Percentiles rank a stretch among this genome's conserved stretches.
Conservation (phyloP, 1,140 invertebrate genomes). For the Eupeodes corollae region DNA sequence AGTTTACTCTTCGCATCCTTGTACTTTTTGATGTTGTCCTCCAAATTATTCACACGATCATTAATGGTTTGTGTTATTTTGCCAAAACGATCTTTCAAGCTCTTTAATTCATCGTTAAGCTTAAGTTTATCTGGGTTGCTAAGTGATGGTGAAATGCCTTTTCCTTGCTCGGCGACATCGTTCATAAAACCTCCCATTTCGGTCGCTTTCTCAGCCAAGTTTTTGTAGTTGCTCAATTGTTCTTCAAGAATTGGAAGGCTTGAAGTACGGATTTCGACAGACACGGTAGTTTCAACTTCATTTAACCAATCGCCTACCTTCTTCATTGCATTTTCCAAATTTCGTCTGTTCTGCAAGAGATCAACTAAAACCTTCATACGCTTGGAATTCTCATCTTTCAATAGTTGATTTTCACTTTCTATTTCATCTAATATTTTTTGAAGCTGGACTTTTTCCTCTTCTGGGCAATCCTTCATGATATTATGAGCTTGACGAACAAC, state of each 20-base stretch:
- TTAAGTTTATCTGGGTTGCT: conserved; percentile 73
- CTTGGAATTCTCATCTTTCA: conserved; percentile 59
- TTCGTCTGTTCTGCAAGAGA: conserved; percentile 59
- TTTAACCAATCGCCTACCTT: conserved; percentile 75
- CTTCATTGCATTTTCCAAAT: conserved; percentile 69
- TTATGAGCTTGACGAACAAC: conserved; percentile 62
- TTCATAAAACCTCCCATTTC: conserved; percentile 57
- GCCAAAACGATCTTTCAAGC: conserved; percentile 62
- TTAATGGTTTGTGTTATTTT: conserved; percentile 61
- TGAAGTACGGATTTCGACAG: conserved; percentile 62
- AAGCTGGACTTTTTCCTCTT: conserved; percentile 52
- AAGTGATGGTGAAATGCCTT: conserved; percentile 65
- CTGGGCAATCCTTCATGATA: conserved; percentile 69
- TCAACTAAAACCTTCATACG: conserved; percentile 61
- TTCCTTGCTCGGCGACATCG: conserved; percentile 64
- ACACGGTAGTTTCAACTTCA: conserved; percentile 73
- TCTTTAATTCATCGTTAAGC: conserved; percentile 64
- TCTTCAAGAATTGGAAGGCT: conserved; percentile 72
- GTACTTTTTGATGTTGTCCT: conserved; percentile 64
- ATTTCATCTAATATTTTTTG: conserved; percentile 56
- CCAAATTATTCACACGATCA: conserved; percentile 58
- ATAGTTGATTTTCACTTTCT: conserved; percentile 53
- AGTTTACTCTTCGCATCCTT: conserved; percentile 65
- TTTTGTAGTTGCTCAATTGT: conserved; percentile 72
- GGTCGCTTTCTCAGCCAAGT: conserved; percentile 62